These are phyloP conservation scores for Chromobotia macracanthus DNA, from an alignment of 2,797 vertebrate genomes.

Conservation along the genomic window DNA sequence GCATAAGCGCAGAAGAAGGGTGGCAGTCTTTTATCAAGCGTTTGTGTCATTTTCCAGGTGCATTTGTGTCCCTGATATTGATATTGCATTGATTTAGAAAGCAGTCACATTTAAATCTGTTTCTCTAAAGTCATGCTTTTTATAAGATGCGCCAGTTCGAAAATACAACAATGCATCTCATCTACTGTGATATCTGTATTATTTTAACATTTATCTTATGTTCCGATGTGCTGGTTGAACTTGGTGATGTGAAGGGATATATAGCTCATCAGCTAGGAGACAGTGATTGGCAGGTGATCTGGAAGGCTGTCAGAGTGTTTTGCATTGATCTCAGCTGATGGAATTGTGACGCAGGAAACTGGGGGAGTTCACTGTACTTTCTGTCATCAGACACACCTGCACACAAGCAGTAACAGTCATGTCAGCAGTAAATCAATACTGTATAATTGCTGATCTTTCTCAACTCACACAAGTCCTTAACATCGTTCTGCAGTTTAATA, in stretches of 20 bases:
- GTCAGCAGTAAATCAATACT: not conserved
- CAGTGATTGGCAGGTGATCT: slow-evolving; percentile 52
- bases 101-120: too few relatives aligned
- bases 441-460: not conserved
- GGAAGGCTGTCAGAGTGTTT: slow-evolving; percentile 25
- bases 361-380: slow-evolving; percentile 33
- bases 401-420: not conserved
- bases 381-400: slow-evolving; percentile 2
- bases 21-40: slow-evolving; percentile 4
- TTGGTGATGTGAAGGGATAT: not conserved
- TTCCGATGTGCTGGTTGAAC: slow-evolving; percentile 38
- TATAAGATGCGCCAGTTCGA: too few relatives aligned
- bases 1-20: slow-evolving; percentile 21
- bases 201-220: not conserved
- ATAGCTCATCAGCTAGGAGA: slow-evolving; percentile 25
- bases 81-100: slow-evolving; percentile 9
- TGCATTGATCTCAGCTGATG: slow-evolving; percentile 52
- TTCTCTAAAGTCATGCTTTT: not conserved
- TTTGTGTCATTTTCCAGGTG: slow-evolving; percentile 20
- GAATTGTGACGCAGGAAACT: slow-evolving; percentile 42
- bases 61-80: slow-evolving; percentile 24
- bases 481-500: not conserved
- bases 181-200: not conserved
- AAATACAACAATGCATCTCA: not conserved
- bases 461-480: slow-evolving; percentile 14